phyloP scores from a whole-genome alignment of 2,113 vertebrate genomes.

The Himantopus leucocephalus region DNA sequence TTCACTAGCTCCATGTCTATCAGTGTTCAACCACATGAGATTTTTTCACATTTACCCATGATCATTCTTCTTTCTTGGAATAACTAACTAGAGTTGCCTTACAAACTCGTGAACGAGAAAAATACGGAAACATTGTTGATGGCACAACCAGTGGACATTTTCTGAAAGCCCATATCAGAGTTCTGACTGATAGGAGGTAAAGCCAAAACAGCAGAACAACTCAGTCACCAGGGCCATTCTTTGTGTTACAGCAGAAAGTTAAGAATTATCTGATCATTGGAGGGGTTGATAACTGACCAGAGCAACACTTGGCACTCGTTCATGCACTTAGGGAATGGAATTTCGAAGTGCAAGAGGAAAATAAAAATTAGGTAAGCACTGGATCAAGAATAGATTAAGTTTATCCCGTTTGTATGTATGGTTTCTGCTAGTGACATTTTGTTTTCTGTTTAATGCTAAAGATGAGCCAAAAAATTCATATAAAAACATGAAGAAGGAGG shows the following conservation, averaged over 20 bases:
- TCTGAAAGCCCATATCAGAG: background rate
- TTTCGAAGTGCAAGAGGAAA: background rate
- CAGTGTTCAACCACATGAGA: background rate
- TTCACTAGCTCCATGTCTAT: background rate
- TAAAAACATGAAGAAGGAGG: background rate
- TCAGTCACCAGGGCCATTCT: background rate
- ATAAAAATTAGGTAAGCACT: background rate
- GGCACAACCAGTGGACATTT: background rate
- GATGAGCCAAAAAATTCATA: background rate
- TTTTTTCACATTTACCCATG: background rate
- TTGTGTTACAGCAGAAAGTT: background rate
- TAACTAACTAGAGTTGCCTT: background rate
- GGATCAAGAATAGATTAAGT: background rate
- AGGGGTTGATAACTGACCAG: background rate
- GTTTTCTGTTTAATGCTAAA: background rate
- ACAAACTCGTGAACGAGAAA: background rate
- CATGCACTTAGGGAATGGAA: background rate
- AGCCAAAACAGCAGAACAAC: background rate
- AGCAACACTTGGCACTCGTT: background rate
- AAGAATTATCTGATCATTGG: background rate
- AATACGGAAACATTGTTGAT: background rate
- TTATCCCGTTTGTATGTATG: background rate
- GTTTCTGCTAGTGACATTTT: background rate
- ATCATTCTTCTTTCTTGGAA: background rate
- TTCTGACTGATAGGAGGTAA: fast-evolving